phyloP scores from a whole-genome alignment of 2,797 vertebrate species.

The Intellagama lesueurii region DNA sequence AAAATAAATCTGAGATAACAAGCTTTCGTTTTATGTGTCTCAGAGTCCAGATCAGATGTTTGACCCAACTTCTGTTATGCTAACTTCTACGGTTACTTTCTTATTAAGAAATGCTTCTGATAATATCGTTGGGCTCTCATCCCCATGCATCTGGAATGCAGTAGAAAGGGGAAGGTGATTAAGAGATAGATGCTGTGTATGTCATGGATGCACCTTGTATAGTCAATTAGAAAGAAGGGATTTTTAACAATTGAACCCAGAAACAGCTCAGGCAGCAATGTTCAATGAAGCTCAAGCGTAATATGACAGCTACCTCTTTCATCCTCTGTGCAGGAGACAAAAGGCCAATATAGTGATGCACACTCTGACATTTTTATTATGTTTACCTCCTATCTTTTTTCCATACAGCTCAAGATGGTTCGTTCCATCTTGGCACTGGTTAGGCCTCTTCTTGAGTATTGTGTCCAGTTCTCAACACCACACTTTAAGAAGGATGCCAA shows the following conservation, averaged over 20 bases:
- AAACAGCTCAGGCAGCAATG: slow-evolving; percentile 26
- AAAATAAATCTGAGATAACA: slow-evolving; percentile 74
- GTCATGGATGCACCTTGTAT: slow-evolving; percentile 15
- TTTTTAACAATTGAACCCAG: slow-evolving; percentile 36
- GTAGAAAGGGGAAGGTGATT: slow-evolving; percentile 28
- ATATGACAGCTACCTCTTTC: background rate
- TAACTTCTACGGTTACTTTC: slow-evolving; percentile 73
- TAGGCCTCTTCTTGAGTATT: no score
- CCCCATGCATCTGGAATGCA: slow-evolving; percentile 57
- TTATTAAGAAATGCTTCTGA: slow-evolving; percentile 67
- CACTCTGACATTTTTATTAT: background rate
- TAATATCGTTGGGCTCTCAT: slow-evolving; percentile 57
- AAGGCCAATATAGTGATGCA: background rate
- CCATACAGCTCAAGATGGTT: background rate
- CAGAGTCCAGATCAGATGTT: slow-evolving; percentile 59
- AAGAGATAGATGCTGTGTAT: slow-evolving; percentile 25
- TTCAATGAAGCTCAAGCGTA: background rate
- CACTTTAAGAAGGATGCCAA: no score
- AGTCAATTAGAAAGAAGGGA: slow-evolving; percentile 16
- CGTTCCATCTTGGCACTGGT: background rate
- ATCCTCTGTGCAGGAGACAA: background rate
- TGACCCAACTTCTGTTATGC: slow-evolving; percentile 71
- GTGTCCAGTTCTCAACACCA: no score
- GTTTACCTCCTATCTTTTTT: background rate
- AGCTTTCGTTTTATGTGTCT: slow-evolving; percentile 72